These are phyloP conservation scores for Mycalesis mineus DNA, from an alignment of 2,888 invertebrate species.

Conservation along the genomic window DNA sequence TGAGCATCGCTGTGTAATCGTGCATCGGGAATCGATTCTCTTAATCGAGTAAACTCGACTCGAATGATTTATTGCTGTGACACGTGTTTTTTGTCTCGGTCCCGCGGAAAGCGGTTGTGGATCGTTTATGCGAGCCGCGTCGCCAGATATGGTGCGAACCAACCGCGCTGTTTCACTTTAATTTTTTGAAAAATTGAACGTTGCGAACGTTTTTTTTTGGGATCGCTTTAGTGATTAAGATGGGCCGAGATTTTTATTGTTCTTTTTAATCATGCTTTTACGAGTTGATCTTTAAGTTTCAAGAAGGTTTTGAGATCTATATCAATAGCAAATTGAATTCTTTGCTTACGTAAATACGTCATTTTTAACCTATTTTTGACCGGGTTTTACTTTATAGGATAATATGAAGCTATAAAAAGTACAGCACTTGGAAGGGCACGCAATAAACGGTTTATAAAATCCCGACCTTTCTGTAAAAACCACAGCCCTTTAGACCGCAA, in stretches of 20 bases:
- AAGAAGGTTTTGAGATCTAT: too few species aligned
- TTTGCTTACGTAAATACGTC: too few species aligned
- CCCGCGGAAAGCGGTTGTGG: conserved; percentile 73
- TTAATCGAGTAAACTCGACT: conserved; percentile 69
- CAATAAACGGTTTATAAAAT: too few species aligned
- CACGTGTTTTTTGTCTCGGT: conserved; percentile 72
- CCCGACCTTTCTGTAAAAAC: too few species aligned
- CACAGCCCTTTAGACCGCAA: too few species aligned
- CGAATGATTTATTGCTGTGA: conserved; percentile 74
- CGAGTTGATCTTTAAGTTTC: not conserved
- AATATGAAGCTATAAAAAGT: too few species aligned
- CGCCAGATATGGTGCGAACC: conserved; percentile 39
- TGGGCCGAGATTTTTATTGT: conserved; percentile 9
- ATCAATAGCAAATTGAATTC: too few species aligned
- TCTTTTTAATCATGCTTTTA: not conserved
- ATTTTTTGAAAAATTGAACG: conserved; percentile 29
- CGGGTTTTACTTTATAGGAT: too few species aligned
- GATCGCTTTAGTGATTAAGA: conserved; percentile 24
- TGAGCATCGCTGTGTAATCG: conserved; percentile 67
- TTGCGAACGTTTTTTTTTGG: conserved; percentile 11
- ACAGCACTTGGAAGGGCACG: too few species aligned
- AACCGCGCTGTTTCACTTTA: conserved; percentile 62
- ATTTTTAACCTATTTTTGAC: too few species aligned
- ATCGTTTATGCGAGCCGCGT: conserved; percentile 73
- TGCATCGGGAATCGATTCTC: conserved; percentile 64